A percentile compares a stretch with the other conserved stretches of the same genome.
Conservation (phyloP, 2,888 invertebrate species). For the Drosophila pseudotalamancana region DNA sequence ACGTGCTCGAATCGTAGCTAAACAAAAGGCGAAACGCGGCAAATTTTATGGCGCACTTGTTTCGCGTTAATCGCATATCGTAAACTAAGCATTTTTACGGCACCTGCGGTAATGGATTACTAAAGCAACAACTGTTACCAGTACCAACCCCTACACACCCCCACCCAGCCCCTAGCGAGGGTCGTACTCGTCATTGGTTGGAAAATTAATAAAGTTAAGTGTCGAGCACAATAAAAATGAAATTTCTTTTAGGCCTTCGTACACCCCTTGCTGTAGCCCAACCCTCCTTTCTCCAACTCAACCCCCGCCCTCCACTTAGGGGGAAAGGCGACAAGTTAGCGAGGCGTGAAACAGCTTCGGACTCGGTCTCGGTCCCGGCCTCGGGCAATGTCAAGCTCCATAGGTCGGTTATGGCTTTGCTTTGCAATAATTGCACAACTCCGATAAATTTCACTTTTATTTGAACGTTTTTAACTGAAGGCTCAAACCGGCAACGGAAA, state of each 20-base stretch:
- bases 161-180: background rate
- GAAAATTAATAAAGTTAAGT: constrained; percentile 80
- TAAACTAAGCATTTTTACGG: constrained; percentile 80
- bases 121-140: constrained; percentile 48
- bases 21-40: constrained; percentile 53
- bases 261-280: background rate
- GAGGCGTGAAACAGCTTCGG: constrained; percentile 62
- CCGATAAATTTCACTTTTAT: constrained; percentile 73
- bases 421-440: constrained; percentile 76
- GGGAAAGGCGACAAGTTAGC: constrained; percentile 48
- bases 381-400: constrained; percentile 60
- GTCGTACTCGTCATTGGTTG: constrained; percentile 62
- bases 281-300: background rate
- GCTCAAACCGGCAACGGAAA: background rate
- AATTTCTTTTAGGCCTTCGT: constrained; percentile 45
- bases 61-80: constrained; percentile 79
- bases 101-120: constrained; percentile 80
- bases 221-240: constrained; percentile 76
- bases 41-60: constrained; percentile 77
- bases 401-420: constrained; percentile 66
- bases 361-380: constrained; percentile 5
- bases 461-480: constrained; percentile 45
- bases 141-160: background rate
- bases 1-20: constrained; percentile 16
- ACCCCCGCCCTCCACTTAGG: background rate